phyloP scores from a whole-genome alignment of 2,888 invertebrate species.

The Lordiphosa andalusiaca region DNA sequence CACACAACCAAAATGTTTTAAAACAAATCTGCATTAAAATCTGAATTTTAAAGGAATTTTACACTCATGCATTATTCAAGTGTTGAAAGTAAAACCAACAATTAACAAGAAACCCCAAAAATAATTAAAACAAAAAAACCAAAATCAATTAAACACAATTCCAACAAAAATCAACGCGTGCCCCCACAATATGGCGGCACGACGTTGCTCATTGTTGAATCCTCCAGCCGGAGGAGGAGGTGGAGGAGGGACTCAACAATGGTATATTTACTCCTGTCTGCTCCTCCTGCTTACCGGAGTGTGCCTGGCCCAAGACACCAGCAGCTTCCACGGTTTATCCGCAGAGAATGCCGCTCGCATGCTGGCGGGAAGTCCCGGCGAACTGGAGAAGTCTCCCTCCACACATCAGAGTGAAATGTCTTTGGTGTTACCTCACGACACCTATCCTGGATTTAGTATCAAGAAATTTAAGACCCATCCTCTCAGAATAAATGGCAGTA shows the following conservation, averaged over 20 bases:
- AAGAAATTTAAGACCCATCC: conserved; percentile 85
- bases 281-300: conserved; percentile 8
- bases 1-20: conserved; percentile 44
- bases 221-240: conserved; percentile 14
- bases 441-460: conserved; percentile 93
- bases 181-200: conserved; percentile 72
- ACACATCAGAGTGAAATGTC: conserved; percentile 76
- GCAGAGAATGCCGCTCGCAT: conserved; percentile 75
- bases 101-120: conserved; percentile 27
- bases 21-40: conserved; percentile 12
- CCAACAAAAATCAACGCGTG: conserved; percentile 53
- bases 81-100: conserved; percentile 44
- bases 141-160: conserved; percentile 23
- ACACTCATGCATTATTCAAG: conserved; percentile 48
- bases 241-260: conserved; percentile 9
- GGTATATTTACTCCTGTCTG: conserved; percentile 2
- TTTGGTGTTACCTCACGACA: conserved; percentile 91
- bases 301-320: conserved; percentile 8
- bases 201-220: conserved; percentile 61
- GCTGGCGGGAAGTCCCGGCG: conserved; percentile 67
- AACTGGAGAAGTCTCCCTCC: conserved; percentile 33
- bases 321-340: conserved; percentile 61
- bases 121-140: background rate
- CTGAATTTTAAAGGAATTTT: conserved; percentile 7
- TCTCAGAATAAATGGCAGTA: conserved; percentile 40